These are phyloP conservation scores for Myotis pilosus DNA, from an alignment of 2,797 vertebrate species.

Conservation along the genomic window DNA sequence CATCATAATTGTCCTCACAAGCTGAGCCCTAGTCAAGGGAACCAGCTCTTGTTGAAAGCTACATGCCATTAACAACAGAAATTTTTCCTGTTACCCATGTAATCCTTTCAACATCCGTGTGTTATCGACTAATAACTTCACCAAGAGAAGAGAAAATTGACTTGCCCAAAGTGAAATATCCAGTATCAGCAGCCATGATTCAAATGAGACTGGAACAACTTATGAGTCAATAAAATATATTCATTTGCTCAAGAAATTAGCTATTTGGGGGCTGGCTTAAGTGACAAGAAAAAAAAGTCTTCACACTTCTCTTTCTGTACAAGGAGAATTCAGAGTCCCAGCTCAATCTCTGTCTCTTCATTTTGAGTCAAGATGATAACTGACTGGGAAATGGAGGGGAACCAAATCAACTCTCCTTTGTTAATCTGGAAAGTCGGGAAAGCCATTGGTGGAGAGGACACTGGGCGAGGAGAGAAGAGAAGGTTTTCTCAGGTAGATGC, in stretches of 20 bases:
- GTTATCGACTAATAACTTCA: conserved; percentile 26
- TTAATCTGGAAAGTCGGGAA: background rate
- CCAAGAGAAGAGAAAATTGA: conserved; percentile 34
- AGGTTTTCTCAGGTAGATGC: background rate
- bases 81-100: background rate
- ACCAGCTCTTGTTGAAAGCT: background rate
- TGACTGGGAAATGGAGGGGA: conserved; percentile 5
- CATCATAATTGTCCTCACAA: background rate
- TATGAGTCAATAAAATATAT: conserved; percentile 32
- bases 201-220: conserved; percentile 21
- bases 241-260: conserved; percentile 62
- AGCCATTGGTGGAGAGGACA: background rate
- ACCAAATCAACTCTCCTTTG: background rate
- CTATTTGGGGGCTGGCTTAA: background rate
- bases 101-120: conserved; percentile 6
- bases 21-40: background rate
- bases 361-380: background rate
- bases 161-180: conserved; percentile 58
- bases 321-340: background rate
- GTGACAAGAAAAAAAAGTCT: conserved; percentile 53
- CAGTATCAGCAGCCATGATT: conserved; percentile 38
- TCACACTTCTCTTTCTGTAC: background rate
- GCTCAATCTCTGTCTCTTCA: conserved; percentile 19
- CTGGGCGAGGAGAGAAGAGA: background rate
- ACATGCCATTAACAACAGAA: background rate